phyloP scores from a whole-genome alignment of 2,797 vertebrate species.

The Saxicola maurus region DNA sequence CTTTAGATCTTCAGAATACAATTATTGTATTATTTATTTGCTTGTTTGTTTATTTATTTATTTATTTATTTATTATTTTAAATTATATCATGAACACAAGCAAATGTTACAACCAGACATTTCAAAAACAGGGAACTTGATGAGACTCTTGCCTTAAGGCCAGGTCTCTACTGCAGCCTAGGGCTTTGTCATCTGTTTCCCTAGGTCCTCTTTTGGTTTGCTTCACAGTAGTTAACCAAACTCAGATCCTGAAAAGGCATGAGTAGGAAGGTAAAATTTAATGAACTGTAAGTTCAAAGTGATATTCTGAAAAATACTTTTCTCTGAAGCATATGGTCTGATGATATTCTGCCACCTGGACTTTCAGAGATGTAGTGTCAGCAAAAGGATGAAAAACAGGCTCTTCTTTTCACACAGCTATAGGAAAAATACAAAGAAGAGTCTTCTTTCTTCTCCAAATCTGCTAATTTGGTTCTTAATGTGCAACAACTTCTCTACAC shows the following conservation, averaged over 20 bases:
- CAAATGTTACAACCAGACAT: not conserved
- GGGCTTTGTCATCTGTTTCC: not conserved
- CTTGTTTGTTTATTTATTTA: not conserved
- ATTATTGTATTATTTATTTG: not conserved
- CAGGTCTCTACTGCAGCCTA: not conserved
- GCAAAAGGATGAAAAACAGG: not conserved
- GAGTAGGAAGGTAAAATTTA: not conserved
- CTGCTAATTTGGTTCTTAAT: slow-evolving; percentile 28
- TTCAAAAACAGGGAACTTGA: not conserved
- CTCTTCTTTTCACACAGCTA: not conserved
- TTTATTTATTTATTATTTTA: not conserved
- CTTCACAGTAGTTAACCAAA: not conserved
- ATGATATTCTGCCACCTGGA: not conserved
- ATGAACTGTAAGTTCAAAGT: not conserved
- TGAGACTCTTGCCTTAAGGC: not conserved
- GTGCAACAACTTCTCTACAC: slow-evolving; percentile 4
- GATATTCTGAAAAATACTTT: not conserved
- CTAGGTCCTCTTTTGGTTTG: not conserved
- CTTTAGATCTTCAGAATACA: not conserved
- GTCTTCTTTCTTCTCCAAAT: not conserved
- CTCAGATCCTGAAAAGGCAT: not conserved
- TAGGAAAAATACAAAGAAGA: not conserved
- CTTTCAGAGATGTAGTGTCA: not conserved
- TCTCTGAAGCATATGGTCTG: not conserved
- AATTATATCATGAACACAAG: not conserved